Base-by-base conservation (phyloP, 2,888 invertebrate species). In the Rhabditophanes sp. region DNA sequence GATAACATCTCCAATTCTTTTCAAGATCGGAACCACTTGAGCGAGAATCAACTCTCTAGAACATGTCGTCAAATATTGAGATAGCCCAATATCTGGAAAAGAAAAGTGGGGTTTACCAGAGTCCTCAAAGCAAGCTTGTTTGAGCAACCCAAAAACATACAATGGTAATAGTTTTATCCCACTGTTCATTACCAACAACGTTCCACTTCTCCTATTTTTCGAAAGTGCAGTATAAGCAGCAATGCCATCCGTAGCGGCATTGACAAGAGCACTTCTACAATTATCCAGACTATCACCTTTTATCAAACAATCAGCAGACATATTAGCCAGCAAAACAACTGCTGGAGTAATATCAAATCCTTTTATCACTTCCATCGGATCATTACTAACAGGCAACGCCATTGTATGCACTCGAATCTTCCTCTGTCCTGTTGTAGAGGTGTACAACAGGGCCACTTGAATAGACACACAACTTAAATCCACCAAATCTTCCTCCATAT, bases 321-420 rank as follows among this genome's bases (percentile, higher is more conserved):
- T 93, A 75, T 93, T 93, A 16, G 83, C 76, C 18, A 99, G 73
- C 42, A 99, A 69, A 33, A 84, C 84, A 33, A 84, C 74, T 48
- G 93, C 84, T 45, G 83, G 82, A 66, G 85, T 81, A 61, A 87
- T 80, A 69, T 96, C 93, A 1, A 90, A 93, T 8, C 63, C 54
- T 77, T 80, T 77, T 53, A 88, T 74, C 3, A 96, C 75, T 58
- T 90, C 90, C 1, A 78, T 74, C 35, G 93, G 66, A 53, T 77
- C 82, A 35, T 76, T 75, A 0, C 80, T 79, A 2, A 88, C 79
- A 1, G 93, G 93, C 48, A 96, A 68, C 66, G 90, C 88, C 44
- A 96, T 68, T 0, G 96, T 99, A 68, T 96, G 93, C 11, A 96
- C 93, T 40, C 96, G 76, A 65, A 99, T 99, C 53, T 93, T 75